Base-by-base conservation (phyloP, 2,113 vertebrate species). In the Microcebus griseorufus region DNA sequence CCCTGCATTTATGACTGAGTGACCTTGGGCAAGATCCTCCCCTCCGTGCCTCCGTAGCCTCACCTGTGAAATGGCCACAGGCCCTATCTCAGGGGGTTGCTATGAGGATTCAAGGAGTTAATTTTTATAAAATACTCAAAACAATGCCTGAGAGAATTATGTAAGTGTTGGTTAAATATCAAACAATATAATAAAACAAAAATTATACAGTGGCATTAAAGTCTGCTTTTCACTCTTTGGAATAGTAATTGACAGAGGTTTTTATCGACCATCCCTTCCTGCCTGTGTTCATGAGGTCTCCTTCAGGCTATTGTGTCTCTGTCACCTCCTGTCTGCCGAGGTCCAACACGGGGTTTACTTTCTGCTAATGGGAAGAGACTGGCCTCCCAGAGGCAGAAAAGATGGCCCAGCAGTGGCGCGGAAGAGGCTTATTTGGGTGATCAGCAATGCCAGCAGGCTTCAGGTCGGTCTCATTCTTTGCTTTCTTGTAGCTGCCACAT, bases 381-480 rank as follows among this genome's bases (percentile, higher is more conserved):
- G 99, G 99, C 94, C 97, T 99, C 87, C 98, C 99, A 29, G 99
- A 99, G 99, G 99, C 99, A 0, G 95, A 99, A 98, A 99, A 99
- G 96, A 99, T 98, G 90, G 99, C 99, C 5, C 98, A 98, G 98
- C 98, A 87, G 93, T 99, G 99, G 99, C 99, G 99, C 99, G 99
- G 20, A 81, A 97, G 53, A 98, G 1, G 60, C 97, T 99, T 0
- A 98, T 99, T 92, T 99, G 99, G 99, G 98, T 99, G 64, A 99
- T 99, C 97, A 98, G 99, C 22, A 99, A 99, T 98, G 97, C 97
- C 48, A 99, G 99, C 0, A 53, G 99, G 99, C 0, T 99, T 99
- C 98, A 1, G 98, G 98, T 55, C 16, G 18, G 6, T 55, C 58
- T 85, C n/a, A 23, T 27, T 65, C 39, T 99, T 99, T 10, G 99